phyloP scores from a whole-genome alignment of 2,888 invertebrate genomes.

The Plebejus melissa region DNA sequence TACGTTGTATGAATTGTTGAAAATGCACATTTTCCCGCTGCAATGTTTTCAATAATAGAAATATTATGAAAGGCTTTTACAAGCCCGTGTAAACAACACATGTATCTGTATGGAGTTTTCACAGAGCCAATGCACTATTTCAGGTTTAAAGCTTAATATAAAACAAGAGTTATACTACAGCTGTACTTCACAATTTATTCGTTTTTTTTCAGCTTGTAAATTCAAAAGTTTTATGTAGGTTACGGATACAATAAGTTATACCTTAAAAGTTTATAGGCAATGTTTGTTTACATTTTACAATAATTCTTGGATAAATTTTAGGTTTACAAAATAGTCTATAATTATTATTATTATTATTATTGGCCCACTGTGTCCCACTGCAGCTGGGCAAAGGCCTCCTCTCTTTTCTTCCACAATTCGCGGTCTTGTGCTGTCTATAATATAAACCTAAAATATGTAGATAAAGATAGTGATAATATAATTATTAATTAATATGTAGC shows the following conservation, averaged over 20 bases:
- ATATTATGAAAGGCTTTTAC: constrained; percentile 12
- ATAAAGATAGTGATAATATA: not conserved
- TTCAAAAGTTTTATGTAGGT: not conserved
- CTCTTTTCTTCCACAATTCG: too few relatives aligned
- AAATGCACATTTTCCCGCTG: not conserved
- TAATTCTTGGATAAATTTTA: too few relatives aligned
- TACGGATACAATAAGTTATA: too few relatives aligned
- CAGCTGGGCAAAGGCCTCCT: too few relatives aligned
- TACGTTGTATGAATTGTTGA: not conserved
- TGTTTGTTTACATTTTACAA: not conserved
- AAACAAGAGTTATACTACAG: not conserved
- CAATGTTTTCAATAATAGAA: constrained; percentile 11
- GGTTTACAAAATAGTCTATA: too few relatives aligned
- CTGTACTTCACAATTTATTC: not conserved
- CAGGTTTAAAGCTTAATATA: constrained; percentile 5
- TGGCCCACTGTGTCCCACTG: too few relatives aligned
- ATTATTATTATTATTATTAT: too few relatives aligned
- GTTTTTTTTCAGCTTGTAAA: not conserved
- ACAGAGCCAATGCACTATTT: constrained; percentile 1
- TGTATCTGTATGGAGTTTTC: not conserved
- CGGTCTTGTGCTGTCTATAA: too few relatives aligned
- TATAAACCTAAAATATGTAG: too few relatives aligned
- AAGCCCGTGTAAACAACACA: constrained; percentile 2
- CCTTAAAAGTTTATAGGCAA: not conserved
- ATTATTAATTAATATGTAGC: not conserved